A percentile compares a stretch with the other conserved stretches of the same genome.
These are phyloP conservation scores for Bacillus rossius DNA, from an alignment of 1,140 invertebrate species.

Conservation along the genomic window DNA sequence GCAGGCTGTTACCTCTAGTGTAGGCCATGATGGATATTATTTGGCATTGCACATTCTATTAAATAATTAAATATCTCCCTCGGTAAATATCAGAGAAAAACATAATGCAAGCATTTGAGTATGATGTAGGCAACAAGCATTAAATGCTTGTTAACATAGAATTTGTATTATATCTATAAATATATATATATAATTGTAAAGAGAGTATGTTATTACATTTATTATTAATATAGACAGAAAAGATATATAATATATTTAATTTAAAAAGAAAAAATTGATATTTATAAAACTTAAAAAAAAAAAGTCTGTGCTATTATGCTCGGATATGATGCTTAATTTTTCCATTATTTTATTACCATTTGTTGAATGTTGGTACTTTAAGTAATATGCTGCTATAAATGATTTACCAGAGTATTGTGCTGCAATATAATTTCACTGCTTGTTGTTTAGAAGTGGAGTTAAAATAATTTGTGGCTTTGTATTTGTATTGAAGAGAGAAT, in stretches of 20 bases:
- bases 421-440: neutral
- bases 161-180: conserved; percentile 7
- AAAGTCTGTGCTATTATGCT: conserved; percentile 4
- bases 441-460: neutral
- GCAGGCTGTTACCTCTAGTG: neutral
- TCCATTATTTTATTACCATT: conserved; percentile 1
- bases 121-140: neutral
- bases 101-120: conserved; percentile 1
- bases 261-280: conserved; percentile 6
- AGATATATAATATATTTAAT: conserved; percentile 12
- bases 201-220: conserved; percentile 1
- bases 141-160: conserved; percentile 4
- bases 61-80: neutral
- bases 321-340: conserved; percentile 4
- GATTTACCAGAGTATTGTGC: neutral
- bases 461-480: neutral
- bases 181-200: conserved; percentile 3
- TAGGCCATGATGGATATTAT: neutral
- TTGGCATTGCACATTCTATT: no score
- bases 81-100: neutral
- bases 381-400: neutral
- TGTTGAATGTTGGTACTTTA: neutral
- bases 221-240: conserved; percentile 6
- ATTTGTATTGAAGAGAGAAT: neutral
- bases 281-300: conserved; percentile 6